Base-by-base conservation (phyloP, 1,140 invertebrate species). In the Anadara kagoshimensis region DNA sequence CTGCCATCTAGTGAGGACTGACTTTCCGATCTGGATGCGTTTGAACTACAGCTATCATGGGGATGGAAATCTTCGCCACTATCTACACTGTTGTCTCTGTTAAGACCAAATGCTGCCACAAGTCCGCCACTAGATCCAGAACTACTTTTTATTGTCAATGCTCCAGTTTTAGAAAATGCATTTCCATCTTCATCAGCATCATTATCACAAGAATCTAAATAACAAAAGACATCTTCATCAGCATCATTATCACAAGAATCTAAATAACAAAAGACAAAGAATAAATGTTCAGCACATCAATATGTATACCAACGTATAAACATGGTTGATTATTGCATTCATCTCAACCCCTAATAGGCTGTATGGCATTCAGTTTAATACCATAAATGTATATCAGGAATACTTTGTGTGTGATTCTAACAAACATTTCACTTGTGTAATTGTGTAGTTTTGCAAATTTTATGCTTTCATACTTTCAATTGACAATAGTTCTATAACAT, bases 131-230 rank as follows among this genome's bases (percentile, higher is more conserved):
- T 87, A 7, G 86, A 88, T 18, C 85, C 81, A 24, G 86, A 88
- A 47, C 84, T 86, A 64, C 86, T 87, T 57, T 85, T 87, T 54
- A 89, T 89, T 4, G 87, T 89, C 26, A 88, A 78, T 12, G 86
- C 87, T 44, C 86, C 85, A 36, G 87, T 89, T 69, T 85, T 85
- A 24, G 86, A 84, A 70, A 89, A 89, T 36, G 82, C 86, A 81
- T 86, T 87, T 43, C 79, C 79, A 68, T 87, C 86, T 59, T 88
- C 86, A 62, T 86, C 54, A 16, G 36, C 47, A 26, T 83, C 82
- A 70, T 78, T 80, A 62, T 84, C 82, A 71, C 67, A 79, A 44
- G 78, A 81, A 68, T 86, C 84, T 86, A 73, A 16, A 66, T 78
- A 16, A 47, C 1, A 63, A 58, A 70, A 59, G 18, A n/a, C 79